Percentiles rank a stretch among this genome's conserved stretches.
These are phyloP conservation scores for Rhadinocentrus ornatus DNA, from an alignment of 2,797 vertebrate genomes.

Conservation along the genomic window DNA sequence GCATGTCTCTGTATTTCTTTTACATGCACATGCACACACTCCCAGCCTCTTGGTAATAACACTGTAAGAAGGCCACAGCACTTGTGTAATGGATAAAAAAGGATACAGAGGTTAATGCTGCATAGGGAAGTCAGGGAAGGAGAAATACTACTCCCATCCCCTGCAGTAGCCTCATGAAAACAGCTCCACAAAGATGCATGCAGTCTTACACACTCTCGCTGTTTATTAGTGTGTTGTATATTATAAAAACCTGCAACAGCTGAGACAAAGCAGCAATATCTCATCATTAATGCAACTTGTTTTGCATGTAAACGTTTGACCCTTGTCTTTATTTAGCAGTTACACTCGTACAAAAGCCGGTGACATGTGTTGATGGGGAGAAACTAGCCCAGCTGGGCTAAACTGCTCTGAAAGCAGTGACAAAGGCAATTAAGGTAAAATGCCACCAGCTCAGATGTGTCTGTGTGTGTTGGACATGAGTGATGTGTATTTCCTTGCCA, in stretches of 20 bases:
- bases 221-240: not conserved
- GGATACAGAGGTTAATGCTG: not conserved
- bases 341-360: not conserved
- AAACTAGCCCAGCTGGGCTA: constrained; percentile 24
- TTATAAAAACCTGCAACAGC: not conserved
- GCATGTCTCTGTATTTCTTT: constrained; percentile 29
- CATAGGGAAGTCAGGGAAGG: not conserved
- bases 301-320: constrained; percentile 1
- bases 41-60: constrained; percentile 9
- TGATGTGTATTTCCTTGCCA: constrained; percentile 46
- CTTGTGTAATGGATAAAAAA: not conserved
- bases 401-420: constrained; percentile 58
- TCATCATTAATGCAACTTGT: not conserved
- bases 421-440: constrained; percentile 71
- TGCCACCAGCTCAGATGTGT: constrained; percentile 52
- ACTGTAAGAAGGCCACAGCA: not conserved
- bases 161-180: not conserved
- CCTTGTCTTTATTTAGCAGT: constrained; percentile 13
- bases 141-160: constrained; percentile 1
- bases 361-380: constrained; percentile 38
- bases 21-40: constrained; percentile 17
- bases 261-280: not conserved
- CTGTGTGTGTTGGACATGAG: constrained; percentile 37
- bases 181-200: not conserved
- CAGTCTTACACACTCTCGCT: not conserved